A percentile compares a stretch with the other conserved stretches of the same genome.
Evolutionary conservation across 2,888 invertebrate genomes (phyloP).

Genomic region (Drosophila demipolita): DNA sequence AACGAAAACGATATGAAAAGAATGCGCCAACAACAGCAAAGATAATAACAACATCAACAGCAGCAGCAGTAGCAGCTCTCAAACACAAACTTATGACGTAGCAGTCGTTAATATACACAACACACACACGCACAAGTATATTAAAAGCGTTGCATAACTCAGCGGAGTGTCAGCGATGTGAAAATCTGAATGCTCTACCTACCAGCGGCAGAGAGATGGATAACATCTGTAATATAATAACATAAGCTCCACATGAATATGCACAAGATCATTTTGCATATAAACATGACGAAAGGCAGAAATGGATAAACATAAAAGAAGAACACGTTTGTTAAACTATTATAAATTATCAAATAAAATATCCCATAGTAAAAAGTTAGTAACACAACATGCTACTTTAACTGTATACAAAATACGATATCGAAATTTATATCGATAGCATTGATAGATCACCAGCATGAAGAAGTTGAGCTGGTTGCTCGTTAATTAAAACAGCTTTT

Average conservation of each 20-base stretch:
- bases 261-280: neutral
- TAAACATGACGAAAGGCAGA: neutral
- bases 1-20: constrained; percentile 1
- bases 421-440: neutral
- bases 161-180: neutral
- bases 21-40: constrained; percentile 9
- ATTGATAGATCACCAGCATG: neutral
- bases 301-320: no score
- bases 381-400: neutral
- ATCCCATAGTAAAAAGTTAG: no score
- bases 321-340: neutral
- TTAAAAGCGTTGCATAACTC: constrained; percentile 41
- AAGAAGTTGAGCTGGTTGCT: neutral
- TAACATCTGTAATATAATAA: neutral
- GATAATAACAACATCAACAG: constrained; percentile 29
- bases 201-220: neutral
- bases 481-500: neutral
- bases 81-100: constrained; percentile 44
- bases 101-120: constrained; percentile 40
- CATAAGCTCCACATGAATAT: neutral
- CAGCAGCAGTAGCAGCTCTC: constrained; percentile 22
- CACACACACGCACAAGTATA: constrained; percentile 2
- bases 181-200: constrained; percentile 9
- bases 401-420: no score
- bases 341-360: neutral